Evolutionary conservation across 2,888 invertebrate genomes (phyloP), one percentile per base, ranked within the genome.

Genomic region (Abscondita cerata): DNA sequence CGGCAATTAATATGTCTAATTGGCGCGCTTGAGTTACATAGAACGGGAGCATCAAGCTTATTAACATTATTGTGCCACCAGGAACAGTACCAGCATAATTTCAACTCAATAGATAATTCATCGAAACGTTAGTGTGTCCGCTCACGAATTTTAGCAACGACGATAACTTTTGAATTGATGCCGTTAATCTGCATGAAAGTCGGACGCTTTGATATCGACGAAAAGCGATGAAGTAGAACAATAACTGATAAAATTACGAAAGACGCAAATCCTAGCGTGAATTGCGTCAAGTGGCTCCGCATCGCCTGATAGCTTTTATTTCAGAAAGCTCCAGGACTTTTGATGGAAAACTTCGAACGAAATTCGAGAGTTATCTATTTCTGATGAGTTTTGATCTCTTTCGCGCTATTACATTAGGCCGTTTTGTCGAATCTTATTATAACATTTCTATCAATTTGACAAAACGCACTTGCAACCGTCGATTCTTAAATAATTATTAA

Each of bases 1-100:
- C 64, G 66, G 61, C 62, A 67, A 65, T 68, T 67, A 67, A 62
- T 67, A 57, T 62, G 56, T 55, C 59, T 68, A 68, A 68, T 68
- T 67, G 68, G 58, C 52, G 46, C 62, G 62, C 67, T 68, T 67
- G 65, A 68, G 60, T 68, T 68, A 67, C 60, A 59, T 52, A 62
- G 59, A 64, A 63, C 60, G 52, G 50, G 57, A 62, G 34, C 53
- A 57, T 61, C 41, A 52, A 48, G 62, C 50, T 62, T 62, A 59
- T 62, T 62, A 62, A 48, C 57, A 62, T 62, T 56, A 57, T 53
- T 62, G 52, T 50, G 56, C 57, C 52, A 34, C 48, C 47, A 57
- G 52, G 52, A 55, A 47, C 52, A 50, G 41, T 20, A 46, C 52
- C 25, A 33, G 62, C 52, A 62, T 62, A 62, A 62, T 62, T 62